phyloP scores from a whole-genome alignment of 2,113 vertebrate species.

The Tamias sibiricus region DNA sequence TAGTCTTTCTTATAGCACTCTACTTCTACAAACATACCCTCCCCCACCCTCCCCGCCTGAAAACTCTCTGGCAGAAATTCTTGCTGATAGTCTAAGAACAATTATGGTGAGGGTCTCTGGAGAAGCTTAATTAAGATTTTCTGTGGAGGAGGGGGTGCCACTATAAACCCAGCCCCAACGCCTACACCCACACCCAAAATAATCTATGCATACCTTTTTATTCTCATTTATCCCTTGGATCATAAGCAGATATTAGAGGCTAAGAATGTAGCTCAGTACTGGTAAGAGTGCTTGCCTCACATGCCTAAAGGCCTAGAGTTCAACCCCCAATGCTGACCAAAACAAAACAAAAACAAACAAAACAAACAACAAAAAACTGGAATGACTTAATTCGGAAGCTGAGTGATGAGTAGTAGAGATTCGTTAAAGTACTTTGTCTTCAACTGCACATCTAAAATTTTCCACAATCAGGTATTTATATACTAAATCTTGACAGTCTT shows the following conservation, averaged over 20 bases:
- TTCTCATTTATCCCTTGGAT: neutral
- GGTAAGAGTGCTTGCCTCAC: neutral
- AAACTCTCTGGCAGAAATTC: too few species aligned
- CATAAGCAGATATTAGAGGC: neutral
- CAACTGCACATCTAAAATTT: neutral
- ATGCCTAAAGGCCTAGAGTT: neutral
- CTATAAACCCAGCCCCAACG: neutral
- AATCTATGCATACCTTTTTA: neutral
- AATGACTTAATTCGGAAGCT: slow-evolving; percentile 36
- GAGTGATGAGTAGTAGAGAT: neutral
- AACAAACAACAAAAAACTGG: too few species aligned
- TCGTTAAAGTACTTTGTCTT: neutral
- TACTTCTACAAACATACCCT: too few species aligned
- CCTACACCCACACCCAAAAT: neutral
- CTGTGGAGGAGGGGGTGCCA: too few species aligned
- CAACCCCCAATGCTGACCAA: too few species aligned
- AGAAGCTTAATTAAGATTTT: too few species aligned
- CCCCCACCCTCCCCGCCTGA: too few species aligned
- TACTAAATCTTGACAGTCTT: neutral
- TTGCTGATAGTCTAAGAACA: too few species aligned
- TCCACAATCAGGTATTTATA: slow-evolving; percentile 31
- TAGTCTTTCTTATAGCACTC: too few species aligned
- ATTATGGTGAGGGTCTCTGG: too few species aligned
- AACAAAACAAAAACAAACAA: neutral
- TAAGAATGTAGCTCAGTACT: neutral